These are phyloP conservation scores for Meloidogyne hapla DNA, from an alignment of 1,140 invertebrate species.

Conservation along the genomic window DNA sequence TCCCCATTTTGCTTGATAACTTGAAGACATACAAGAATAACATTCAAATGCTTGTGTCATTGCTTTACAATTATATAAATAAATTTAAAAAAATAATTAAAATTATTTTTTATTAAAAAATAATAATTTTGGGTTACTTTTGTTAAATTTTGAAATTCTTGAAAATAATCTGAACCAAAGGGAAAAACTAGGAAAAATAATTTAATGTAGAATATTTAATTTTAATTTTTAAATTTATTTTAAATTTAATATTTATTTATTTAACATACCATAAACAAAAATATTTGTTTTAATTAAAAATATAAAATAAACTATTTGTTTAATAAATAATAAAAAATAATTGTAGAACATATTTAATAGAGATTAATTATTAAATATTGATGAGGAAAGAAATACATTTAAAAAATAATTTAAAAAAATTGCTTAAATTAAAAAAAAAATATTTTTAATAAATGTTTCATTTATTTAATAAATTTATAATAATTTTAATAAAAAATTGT, in stretches of 20 bases:
- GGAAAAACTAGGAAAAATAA: no score
- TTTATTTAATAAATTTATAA: no score
- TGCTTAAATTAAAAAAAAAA: no score
- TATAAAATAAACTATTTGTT: background rate
- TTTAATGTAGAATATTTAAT: no score
- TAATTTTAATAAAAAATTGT: no score
- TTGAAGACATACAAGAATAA: constrained; percentile 60
- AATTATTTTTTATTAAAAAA: background rate
- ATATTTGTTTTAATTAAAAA: background rate
- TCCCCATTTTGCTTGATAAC: constrained; percentile 59
- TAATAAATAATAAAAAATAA: background rate
- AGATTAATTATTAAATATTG: background rate
- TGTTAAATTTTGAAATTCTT: background rate
- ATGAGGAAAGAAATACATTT: background rate
- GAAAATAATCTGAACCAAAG: no score
- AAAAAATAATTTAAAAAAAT: background rate
- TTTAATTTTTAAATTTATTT: no score
- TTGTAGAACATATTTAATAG: background rate
- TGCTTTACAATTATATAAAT: constrained; percentile 44
- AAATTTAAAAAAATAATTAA: background rate
- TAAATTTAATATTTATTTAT: background rate
- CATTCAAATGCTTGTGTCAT: constrained; percentile 55
- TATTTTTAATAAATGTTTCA: no score
- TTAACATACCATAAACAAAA: background rate
- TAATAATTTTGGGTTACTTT: background rate